Evolutionary conservation across 2,888 invertebrate genomes (phyloP).

Genomic region (Drosophila gaucha): DNA sequence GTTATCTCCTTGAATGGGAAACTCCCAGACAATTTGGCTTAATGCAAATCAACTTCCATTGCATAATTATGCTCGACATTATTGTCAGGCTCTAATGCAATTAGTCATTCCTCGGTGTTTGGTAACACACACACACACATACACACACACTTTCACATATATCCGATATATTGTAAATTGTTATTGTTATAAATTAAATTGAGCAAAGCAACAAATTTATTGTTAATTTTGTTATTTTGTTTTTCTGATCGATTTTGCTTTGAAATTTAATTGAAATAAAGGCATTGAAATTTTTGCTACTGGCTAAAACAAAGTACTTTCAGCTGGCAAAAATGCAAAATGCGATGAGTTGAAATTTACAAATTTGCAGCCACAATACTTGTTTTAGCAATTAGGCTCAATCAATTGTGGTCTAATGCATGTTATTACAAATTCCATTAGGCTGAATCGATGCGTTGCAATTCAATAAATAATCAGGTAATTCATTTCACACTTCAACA

Average conservation of each 20-base stretch:
- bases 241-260: not conserved
- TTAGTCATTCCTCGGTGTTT: not conserved
- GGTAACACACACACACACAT: not conserved
- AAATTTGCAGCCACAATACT: conserved; percentile 21
- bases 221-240: not conserved
- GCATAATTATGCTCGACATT: conserved; percentile 20
- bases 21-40: not conserved
- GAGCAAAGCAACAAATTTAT: not conserved
- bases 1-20: not conserved
- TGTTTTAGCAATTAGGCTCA: conserved; percentile 47
- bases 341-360: not conserved
- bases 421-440: conserved; percentile 57
- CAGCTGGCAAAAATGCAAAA: not conserved
- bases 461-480: conserved; percentile 46
- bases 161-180: not conserved
- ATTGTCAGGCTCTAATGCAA: conserved; percentile 14
- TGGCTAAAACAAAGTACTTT: not conserved
- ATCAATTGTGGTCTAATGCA: conserved; percentile 34
- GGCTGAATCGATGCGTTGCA: conserved; percentile 22
- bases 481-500: conserved; percentile 37
- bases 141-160: not conserved
- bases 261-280: conserved; percentile 15
- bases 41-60: conserved; percentile 10
- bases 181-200: conserved; percentile 2
- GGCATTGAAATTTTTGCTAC: not conserved